Evolutionary conservation across 2,797 vertebrate genomes (phyloP).

Genomic region (Sebastes alutus): DNA sequence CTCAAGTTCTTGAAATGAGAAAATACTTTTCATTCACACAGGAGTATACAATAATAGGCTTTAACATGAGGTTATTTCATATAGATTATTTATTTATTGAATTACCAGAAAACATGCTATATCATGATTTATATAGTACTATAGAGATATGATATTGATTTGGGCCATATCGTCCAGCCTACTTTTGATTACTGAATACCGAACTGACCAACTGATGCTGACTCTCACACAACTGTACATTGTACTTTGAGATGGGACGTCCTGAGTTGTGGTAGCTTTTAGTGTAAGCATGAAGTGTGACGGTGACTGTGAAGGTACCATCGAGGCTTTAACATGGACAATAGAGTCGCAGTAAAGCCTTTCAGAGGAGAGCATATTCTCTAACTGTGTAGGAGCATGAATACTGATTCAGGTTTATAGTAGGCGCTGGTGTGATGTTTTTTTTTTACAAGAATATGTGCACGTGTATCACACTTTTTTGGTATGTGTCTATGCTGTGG

Average conservation of each 20-base stretch:
- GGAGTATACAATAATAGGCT: no score
- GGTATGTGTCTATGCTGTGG: neutral
- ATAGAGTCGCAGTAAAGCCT: neutral
- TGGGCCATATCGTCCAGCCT: no score
- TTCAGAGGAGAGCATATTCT: neutral
- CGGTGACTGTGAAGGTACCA: slow-evolving; percentile 9
- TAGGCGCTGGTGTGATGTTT: neutral
- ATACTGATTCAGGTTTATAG: neutral
- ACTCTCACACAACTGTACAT: neutral
- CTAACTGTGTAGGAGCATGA: neutral
- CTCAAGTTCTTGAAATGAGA: no score
- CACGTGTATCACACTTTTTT: neutral
- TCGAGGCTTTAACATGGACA: neutral
- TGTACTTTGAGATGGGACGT: neutral
- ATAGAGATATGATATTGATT: no score
- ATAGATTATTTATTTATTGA: no score
- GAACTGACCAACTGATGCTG: neutral
- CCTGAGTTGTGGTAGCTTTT: neutral
- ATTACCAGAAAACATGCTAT: no score
- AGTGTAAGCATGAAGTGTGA: neutral
- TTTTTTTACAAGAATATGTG: neutral
- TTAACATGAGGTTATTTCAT: no score
- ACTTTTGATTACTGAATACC: no score
- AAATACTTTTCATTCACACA: no score
- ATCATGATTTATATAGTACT: no score